These are phyloP conservation scores for Tetragonisca angustula DNA, from an alignment of 2,888 invertebrate genomes.

Conservation along the genomic window DNA sequence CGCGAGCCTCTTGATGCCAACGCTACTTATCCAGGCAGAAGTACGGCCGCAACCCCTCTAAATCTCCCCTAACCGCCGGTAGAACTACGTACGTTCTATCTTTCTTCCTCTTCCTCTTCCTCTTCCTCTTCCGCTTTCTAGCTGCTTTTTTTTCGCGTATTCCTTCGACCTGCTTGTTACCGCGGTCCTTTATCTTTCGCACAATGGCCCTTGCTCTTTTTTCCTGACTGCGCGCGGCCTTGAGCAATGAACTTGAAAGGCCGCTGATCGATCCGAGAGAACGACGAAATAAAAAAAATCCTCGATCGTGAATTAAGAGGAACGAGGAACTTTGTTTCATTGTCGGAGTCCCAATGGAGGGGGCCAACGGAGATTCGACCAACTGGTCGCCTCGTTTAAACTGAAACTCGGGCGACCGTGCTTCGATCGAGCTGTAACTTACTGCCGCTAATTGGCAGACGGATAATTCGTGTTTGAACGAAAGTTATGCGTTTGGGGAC, in stretches of 20 bases:
- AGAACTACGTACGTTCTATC: slow-evolving; percentile 18
- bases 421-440: slow-evolving; percentile 35
- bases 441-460: slow-evolving; percentile 29
- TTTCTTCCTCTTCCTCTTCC: neutral
- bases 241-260: slow-evolving; percentile 16
- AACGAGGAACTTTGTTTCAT: neutral
- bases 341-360: neutral
- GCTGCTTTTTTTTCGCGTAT: slow-evolving; percentile 23
- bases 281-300: slow-evolving; percentile 47
- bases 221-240: slow-evolving; percentile 28
- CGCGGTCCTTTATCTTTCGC: slow-evolving; percentile 45
- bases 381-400: slow-evolving; percentile 16
- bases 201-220: slow-evolving; percentile 60
- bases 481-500: neutral
- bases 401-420: neutral
- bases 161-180: slow-evolving; percentile 49
- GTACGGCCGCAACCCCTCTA: slow-evolving; percentile 38
- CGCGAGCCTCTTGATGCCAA: slow-evolving; percentile 42
- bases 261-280: slow-evolving; percentile 5
- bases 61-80: slow-evolving; percentile 52
- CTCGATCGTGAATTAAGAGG: slow-evolving; percentile 7
- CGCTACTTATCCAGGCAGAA: slow-evolving; percentile 30
- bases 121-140: slow-evolving; percentile 22
- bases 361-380: slow-evolving; percentile 14
- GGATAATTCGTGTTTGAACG: neutral